Evolutionary conservation across 37 sponge, comb jelly and placozoan genomes (phyloP).

Genomic region (Agelas oroides): DNA sequence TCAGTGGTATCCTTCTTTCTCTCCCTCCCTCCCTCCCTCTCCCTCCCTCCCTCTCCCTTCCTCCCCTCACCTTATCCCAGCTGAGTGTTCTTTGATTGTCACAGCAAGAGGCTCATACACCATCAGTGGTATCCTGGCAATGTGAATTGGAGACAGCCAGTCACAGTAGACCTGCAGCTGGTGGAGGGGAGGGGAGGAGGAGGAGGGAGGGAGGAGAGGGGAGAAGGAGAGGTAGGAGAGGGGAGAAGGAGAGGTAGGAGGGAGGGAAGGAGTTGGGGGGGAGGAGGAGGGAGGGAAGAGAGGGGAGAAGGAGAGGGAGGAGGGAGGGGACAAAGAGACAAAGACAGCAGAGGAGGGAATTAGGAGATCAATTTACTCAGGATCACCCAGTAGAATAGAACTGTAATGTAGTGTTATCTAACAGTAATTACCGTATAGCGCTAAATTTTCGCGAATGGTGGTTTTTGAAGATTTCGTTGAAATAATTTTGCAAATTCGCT

Average conservation of each 20-base stretch:
- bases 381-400: too few relatives aligned
- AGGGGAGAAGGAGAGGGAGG: neutral
- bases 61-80: conserved; percentile 19
- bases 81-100: conserved; percentile 29
- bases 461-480: too few relatives aligned
- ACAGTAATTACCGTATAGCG: too few relatives aligned
- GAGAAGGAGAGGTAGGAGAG: neutral
- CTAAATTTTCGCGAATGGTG: too few relatives aligned
- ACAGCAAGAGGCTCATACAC: conserved; percentile 40
- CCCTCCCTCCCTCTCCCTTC: too few relatives aligned
- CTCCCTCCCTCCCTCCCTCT: too few relatives aligned
- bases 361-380: too few relatives aligned
- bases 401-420: too few relatives aligned
- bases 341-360: too few relatives aligned
- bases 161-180: conserved; percentile 42
- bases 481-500: too few relatives aligned
- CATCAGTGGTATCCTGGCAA: conserved; percentile 30
- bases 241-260: neutral
- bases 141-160: conserved; percentile 47
- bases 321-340: neutral
- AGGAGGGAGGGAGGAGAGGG: neutral
- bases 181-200: neutral
- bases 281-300: neutral
- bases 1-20: conserved; percentile 20
- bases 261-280: too few relatives aligned